Evolutionary conservation across 2,888 invertebrate genomes (phyloP).

Genomic region (Podabrus alpinus): DNA sequence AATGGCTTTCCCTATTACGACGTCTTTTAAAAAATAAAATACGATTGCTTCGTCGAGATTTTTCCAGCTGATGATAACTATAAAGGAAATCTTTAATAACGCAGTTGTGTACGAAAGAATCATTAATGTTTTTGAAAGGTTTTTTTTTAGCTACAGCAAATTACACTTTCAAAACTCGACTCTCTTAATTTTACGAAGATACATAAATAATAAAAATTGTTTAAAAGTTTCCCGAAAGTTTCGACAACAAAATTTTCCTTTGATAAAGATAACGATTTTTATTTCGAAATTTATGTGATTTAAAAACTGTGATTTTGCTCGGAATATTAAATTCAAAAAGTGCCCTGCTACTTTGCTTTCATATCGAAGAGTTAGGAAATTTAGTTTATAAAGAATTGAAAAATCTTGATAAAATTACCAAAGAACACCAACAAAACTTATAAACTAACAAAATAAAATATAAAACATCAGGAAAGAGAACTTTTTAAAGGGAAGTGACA

Average conservation of each 20-base stretch:
- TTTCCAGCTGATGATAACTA: conserved; percentile 17
- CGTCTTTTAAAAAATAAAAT: conserved; percentile 21
- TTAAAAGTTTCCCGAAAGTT: neutral
- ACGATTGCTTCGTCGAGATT: conserved; percentile 11
- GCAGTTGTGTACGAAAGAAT: neutral
- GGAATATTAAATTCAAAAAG: neutral
- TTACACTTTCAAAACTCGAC: conserved; percentile 20
- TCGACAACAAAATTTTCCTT: neutral
- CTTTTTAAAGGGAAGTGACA: conserved; percentile 34
- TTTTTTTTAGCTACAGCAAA: conserved; percentile 5
- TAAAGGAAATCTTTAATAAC: conserved; percentile 14
- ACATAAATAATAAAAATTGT: neutral
- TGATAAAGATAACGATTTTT: neutral
- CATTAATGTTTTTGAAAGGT: conserved; percentile 15
- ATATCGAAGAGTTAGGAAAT: conserved; percentile 1
- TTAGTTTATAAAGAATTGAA: conserved; percentile 9
- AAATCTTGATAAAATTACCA: conserved; percentile 19
- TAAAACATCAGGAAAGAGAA: conserved; percentile 31
- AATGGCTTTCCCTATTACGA: conserved; percentile 22
- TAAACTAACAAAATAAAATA: conserved; percentile 35
- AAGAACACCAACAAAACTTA: conserved; percentile 29
- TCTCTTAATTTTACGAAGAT: neutral
- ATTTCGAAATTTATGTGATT: neutral
- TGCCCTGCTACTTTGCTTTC: neutral
- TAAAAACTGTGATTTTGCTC: neutral